Conservation (phyloP, 1,140 invertebrate genomes). For the Temnothorax longispinosus region DNA sequence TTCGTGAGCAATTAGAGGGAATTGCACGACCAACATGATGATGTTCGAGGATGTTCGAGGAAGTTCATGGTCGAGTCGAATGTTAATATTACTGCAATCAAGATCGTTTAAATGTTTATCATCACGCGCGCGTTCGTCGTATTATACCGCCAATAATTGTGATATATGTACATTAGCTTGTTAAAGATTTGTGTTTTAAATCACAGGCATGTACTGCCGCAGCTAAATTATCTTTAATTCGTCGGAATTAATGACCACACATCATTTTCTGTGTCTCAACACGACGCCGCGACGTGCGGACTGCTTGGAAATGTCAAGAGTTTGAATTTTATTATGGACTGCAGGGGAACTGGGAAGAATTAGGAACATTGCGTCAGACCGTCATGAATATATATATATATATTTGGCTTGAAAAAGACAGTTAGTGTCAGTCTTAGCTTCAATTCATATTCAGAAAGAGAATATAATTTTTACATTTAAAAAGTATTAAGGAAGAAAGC, state of each 20-base stretch:
- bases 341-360: not conserved
- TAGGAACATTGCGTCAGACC: not conserved
- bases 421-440: not conserved
- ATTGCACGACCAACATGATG: not conserved
- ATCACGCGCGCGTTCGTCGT: conserved; percentile 1
- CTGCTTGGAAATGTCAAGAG: conserved; percentile 25
- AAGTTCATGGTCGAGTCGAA: conserved; percentile 48
- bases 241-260: conserved; percentile 35
- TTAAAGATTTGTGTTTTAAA: conserved; percentile 39
- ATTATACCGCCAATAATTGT: conserved; percentile 32
- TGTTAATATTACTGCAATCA: conserved; percentile 35
- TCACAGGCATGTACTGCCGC: not conserved
- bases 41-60: not conserved
- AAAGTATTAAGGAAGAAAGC: not conserved
- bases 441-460: not conserved
- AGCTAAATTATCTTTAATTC: conserved; percentile 32
- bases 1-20: conserved; percentile 21
- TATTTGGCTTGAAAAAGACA: not conserved
- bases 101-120: conserved; percentile 50
- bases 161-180: conserved; percentile 32
- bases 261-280: not conserved
- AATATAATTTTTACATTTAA: conserved; percentile 2
- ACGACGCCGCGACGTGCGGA: too few species aligned
- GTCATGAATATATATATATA: not conserved
- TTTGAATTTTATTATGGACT: not conserved